A percentile compares a stretch with the other conserved stretches of the same genome.
Conservation (phyloP, 2,888 invertebrate species). For the Tipula confusa region DNA sequence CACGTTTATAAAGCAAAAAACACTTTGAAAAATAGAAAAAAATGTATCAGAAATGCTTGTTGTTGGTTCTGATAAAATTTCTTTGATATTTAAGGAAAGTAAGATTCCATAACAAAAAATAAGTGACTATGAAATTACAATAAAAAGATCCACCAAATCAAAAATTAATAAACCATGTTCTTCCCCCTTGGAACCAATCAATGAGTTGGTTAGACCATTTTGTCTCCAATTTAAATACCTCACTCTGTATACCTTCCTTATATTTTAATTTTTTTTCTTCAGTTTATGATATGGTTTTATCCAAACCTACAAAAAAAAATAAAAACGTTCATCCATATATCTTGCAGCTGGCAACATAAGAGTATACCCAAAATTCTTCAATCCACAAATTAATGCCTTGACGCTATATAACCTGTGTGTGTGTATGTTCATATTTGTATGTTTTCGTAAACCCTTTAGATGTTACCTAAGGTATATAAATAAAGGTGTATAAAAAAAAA, state of each 20-base stretch:
- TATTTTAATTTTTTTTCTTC: neutral
- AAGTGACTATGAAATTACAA: too few relatives aligned
- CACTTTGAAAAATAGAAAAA: too few relatives aligned
- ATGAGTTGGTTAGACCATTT: too few relatives aligned
- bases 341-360: neutral
- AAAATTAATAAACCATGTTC: too few relatives aligned
- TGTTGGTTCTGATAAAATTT: too few relatives aligned
- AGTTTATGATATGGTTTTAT: neutral
- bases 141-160: too few relatives aligned
- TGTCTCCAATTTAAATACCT: too few relatives aligned
- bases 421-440: neutral
- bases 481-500: neutral
- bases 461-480: neutral
- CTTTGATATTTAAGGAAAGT: too few relatives aligned
- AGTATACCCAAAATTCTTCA: neutral
- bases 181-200: too few relatives aligned
- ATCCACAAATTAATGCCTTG: slow-evolving; percentile 20
- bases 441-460: slow-evolving; percentile 1
- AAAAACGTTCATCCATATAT: neutral
- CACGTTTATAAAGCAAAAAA: too few relatives aligned
- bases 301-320: neutral
- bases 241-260: neutral
- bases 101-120: too few relatives aligned
- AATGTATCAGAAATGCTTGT: too few relatives aligned
- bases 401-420: neutral